Conservation (phyloP, 2,888 invertebrate species). For the Aphrophora alni region DNA sequence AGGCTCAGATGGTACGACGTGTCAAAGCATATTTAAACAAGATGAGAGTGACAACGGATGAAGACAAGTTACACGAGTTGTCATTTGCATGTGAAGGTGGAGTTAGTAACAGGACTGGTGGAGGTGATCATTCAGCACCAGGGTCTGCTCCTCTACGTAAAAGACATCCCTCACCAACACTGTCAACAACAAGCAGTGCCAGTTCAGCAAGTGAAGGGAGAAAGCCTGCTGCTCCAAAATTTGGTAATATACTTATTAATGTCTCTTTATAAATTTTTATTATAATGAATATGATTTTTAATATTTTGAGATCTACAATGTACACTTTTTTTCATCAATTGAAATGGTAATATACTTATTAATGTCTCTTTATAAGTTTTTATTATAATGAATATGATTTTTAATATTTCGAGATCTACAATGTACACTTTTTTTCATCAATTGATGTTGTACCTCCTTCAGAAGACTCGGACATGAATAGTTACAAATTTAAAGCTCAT, state of each 20-base stretch:
- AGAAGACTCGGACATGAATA: too few species aligned
- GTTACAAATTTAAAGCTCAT: too few species aligned
- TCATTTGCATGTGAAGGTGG: slow-evolving; percentile 88
- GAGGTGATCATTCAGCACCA: slow-evolving; percentile 58
- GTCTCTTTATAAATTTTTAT: too few species aligned
- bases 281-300: not conserved
- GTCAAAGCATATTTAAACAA: slow-evolving; percentile 95
- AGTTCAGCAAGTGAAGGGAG: slow-evolving; percentile 83
- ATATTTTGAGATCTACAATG: not conserved
- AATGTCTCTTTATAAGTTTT: too few species aligned
- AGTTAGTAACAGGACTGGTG: slow-evolving; percentile 50
- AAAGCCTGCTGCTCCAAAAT: slow-evolving; percentile 60
- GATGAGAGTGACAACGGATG: slow-evolving; percentile 91
- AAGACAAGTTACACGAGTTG: slow-evolving; percentile 85
- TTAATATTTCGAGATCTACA: too few species aligned
- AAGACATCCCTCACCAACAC: slow-evolving; percentile 90
- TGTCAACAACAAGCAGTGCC: slow-evolving; percentile 90
- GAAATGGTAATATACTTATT: not conserved
- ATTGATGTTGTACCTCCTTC: too few species aligned
- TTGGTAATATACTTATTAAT: slow-evolving; percentile 53
- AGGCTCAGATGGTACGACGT: slow-evolving; percentile 95
- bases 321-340: not conserved
- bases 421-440: too few species aligned
- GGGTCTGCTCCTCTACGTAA: slow-evolving; percentile 66
- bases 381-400: too few species aligned